Base-by-base conservation (phyloP, 2,888 invertebrate genomes). In the Drosophila glabriapex region DNA sequence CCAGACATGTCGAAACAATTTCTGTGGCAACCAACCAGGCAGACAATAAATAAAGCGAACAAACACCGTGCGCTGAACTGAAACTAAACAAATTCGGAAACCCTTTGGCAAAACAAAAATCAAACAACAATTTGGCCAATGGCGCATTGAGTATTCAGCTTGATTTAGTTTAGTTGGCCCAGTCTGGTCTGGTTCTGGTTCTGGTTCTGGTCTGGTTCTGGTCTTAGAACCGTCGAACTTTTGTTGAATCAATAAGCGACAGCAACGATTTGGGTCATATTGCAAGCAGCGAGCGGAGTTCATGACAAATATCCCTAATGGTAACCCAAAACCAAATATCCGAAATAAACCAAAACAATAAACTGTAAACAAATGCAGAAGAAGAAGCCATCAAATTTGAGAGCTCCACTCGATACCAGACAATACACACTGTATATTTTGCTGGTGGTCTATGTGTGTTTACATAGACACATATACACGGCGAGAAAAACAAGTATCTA, bases 191-290 rank as follows among this genome's bases (percentile, higher is more conserved):
- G 39, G 56, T 31, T 29, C 19, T 56, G 9, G 55, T 22, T 22
- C 9, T n/a, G 61, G 12, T 31, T 41, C 9, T 59, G 69, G 70
- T 72, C 78, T 85, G 61, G 29, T 41, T 41, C 9, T 59, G 71
- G 70, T 72, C 78, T 85, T 90, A 85, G 89, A 87, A 83, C 76
- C 83, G 83, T 75, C 81, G 83, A 77, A 85, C 78, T 89, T 85
- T 93, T 93, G 93, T 93, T 93, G 91, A 93, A 93, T 93, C 93
- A 93, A 93, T 93, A 93, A 93, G 91, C 88, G 90, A 93, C 77
- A 80, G 61, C 76, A 83, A 76, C 81, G 82, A 92, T 92, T 91
- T 92, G 91, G 93, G 92, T 93, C 93, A 91, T 91, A 92, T 93
- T 93, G 90, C 91, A 92, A 85, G 85, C 82, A 87, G 89, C 84